These are phyloP conservation scores for Diploptera punctata DNA, from an alignment of 2,888 invertebrate species.

Conservation along the genomic window DNA sequence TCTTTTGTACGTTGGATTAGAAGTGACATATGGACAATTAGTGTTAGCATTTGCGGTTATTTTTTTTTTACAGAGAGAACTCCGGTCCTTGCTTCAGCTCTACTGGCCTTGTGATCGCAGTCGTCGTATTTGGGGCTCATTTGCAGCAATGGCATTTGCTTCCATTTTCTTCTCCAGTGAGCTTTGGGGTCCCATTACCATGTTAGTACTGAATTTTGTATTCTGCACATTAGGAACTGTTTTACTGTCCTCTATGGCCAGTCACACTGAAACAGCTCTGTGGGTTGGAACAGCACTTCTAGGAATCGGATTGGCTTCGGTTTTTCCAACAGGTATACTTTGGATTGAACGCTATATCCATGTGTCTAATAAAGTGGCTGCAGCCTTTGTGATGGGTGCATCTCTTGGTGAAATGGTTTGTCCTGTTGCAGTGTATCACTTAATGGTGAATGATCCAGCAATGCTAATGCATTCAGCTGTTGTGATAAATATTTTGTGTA, in stretches of 20 bases:
- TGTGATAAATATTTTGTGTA: constrained; percentile 47
- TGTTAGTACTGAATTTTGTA: constrained; percentile 53
- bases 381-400: constrained; percentile 55
- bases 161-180: constrained; percentile 54
- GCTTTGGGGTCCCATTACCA: constrained; percentile 51
- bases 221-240: constrained; percentile 50
- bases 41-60: constrained; percentile 52
- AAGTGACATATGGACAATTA: constrained; percentile 56
- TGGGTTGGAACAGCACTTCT: constrained; percentile 54
- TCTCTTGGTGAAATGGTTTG: constrained; percentile 55
- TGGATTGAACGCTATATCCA: constrained; percentile 56
- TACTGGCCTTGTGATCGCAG: constrained; percentile 52
- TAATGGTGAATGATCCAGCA: constrained; percentile 51
- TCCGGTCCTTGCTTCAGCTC: too few species aligned
- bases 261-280: constrained; percentile 47
- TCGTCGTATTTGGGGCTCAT: constrained; percentile 56
- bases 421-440: constrained; percentile 52
- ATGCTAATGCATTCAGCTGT: constrained; percentile 53
- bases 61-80: constrained; percentile 48
- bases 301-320: constrained; percentile 56
- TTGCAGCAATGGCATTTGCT: constrained; percentile 54
- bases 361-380: constrained; percentile 55
- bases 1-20: constrained; percentile 54
- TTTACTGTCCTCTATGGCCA: constrained; percentile 49
- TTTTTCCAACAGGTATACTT: constrained; percentile 56